Evolutionary conservation across 1,140 invertebrate species (phyloP), one percentile per base, ranked within the genome.

Genomic region (Camponotus pennsylvanicus): DNA sequence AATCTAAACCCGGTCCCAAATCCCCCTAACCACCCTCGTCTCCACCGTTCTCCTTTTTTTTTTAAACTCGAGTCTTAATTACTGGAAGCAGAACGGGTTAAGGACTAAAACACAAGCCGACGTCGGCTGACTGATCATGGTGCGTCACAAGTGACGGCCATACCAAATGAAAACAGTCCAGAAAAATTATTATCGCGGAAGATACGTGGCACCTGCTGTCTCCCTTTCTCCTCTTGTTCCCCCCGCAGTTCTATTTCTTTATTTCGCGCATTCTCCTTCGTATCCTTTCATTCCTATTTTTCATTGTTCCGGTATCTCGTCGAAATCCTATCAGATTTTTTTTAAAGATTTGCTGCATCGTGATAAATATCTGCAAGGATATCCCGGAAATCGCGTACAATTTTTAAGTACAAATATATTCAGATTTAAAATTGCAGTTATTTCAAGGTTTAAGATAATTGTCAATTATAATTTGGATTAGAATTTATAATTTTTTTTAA

Each of bases 1-100:
- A 55, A 80, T 64, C 86, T 76, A 63, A 1, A 66, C 64, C 52
- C 78, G 37, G 67, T 27, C 57, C 70, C 86, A 78, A 9, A 85
- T 70, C 71, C 78, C 76, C 86, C 76, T 34, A 63, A 71, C 89
- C 78, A 84, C 87, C 84, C 86, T 84, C 87, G 34, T 64, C 21
- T 78, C 76, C 61, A 34, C 69, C 63, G 52, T 45, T 82, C 52
- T 78, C 27, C 59, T 63, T 49, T 67, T 37, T 40, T 45, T 85
- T 91, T 88, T 85, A 86, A 85, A 55, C 89, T 87, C 86, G 66
- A 88, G 89, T 92, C 91, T 90, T 92, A 92, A 92, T 92, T 92
- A 92, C 91, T 91, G 86, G 85, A 92, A 91, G 88, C 89, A 91
- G 91, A 92, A 92, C 88, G 91, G 71, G 87, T 91, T 92, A 90